phyloP scores from a whole-genome alignment of 2,888 invertebrate species.

The Drosophila niveifrons region DNA sequence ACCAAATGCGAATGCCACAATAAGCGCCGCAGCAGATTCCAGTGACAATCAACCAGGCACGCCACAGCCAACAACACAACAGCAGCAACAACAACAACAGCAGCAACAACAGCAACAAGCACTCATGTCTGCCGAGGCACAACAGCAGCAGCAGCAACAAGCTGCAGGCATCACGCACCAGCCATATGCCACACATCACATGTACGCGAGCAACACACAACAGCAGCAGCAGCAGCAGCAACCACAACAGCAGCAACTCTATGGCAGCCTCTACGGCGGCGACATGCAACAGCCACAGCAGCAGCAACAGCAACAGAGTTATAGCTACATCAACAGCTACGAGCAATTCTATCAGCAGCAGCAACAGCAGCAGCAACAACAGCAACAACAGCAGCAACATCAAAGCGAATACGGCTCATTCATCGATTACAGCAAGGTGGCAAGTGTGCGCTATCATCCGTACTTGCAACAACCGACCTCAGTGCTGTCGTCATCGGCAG shows the following conservation, averaged over 20 bases:
- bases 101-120: slow-evolving; percentile 85
- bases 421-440: slow-evolving; percentile 64
- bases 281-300: slow-evolving; percentile 65
- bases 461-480: slow-evolving; percentile 80
- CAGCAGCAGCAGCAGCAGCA: slow-evolving; percentile 81
- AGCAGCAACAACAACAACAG: slow-evolving; percentile 86
- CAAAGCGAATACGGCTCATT: slow-evolving; percentile 57
- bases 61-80: slow-evolving; percentile 84
- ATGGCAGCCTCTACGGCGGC: slow-evolving; percentile 65
- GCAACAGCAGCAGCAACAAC: slow-evolving; percentile 29
- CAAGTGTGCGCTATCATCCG: slow-evolving; percentile 82
- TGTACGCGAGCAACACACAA: slow-evolving; percentile 57
- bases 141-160: slow-evolving; percentile 85
- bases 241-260: slow-evolving; percentile 55
- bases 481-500: slow-evolving; percentile 30
- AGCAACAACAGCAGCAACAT: slow-evolving; percentile 75
- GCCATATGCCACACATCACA: slow-evolving; percentile 72
- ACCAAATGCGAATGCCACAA: slow-evolving; percentile 81
- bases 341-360: slow-evolving; percentile 84
- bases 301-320: slow-evolving; percentile 59
- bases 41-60: slow-evolving; percentile 88
- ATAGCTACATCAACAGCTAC: slow-evolving; percentile 83
- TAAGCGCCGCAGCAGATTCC: slow-evolving; percentile 91
- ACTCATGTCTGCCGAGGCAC: slow-evolving; percentile 81
- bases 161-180: slow-evolving; percentile 80